A percentile compares a stretch with the other conserved stretches of the same genome.
These are phyloP conservation scores for Phylloscopus whistleri DNA, from an alignment of 2,113 vertebrate species.

Conservation along the genomic window DNA sequence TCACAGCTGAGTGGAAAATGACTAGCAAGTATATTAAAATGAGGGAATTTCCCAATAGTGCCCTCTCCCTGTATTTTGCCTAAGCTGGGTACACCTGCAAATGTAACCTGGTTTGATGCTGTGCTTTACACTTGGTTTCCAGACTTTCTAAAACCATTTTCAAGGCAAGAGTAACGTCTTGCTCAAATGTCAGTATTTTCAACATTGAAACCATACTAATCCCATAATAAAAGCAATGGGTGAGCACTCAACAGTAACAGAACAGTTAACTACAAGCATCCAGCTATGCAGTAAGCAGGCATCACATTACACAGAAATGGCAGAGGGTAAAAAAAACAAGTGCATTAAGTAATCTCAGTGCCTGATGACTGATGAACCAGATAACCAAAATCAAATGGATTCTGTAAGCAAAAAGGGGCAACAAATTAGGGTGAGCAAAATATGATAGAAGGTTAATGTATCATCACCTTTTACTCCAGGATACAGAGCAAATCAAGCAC, in stretches of 20 bases:
- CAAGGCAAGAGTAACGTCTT: neutral
- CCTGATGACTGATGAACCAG: neutral
- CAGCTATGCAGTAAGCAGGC: neutral
- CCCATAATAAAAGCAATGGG: neutral
- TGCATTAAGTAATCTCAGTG: neutral
- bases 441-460: neutral
- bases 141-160: neutral
- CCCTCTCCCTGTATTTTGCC: neutral
- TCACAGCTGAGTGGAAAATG: neutral
- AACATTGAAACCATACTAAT: neutral
- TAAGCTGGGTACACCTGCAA: neutral
- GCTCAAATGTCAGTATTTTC: neutral
- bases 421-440: neutral
- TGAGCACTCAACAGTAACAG: neutral
- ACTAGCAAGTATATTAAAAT: neutral
- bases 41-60: neutral
- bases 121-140: neutral
- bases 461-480: neutral
- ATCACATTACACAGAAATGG: neutral
- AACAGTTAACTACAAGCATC: neutral
- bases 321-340: neutral
- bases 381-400: constrained; percentile 42
- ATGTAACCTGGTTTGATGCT: neutral
- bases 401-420: neutral
- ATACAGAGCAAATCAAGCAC: neutral